phyloP scores from a whole-genome alignment of 2,113 vertebrate genomes.

The Gallinago paraguaiae region DNA sequence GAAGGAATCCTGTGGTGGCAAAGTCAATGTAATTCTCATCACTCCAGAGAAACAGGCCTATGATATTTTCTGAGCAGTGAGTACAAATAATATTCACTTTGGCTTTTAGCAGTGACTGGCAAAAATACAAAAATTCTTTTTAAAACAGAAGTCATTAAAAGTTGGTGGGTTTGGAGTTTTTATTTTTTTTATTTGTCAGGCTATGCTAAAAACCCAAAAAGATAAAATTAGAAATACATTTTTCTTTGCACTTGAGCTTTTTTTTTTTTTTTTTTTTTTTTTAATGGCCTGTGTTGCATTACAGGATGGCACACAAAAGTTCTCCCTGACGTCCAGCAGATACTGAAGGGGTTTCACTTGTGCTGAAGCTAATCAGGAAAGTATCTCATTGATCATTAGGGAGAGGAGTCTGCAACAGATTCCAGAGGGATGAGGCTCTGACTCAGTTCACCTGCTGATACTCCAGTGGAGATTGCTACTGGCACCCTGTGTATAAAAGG shows the following conservation, averaged over 20 bases:
- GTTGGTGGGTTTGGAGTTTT: background rate
- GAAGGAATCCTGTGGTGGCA: slow-evolving; percentile 24
- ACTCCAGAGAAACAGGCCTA: background rate
- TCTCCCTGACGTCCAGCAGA: background rate
- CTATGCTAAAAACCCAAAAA: background rate
- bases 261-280: background rate
- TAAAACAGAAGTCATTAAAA: background rate
- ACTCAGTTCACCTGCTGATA: background rate
- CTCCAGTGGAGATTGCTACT: too few species aligned
- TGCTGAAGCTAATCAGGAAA: background rate
- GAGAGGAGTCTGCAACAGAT: background rate
- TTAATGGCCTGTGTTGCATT: background rate
- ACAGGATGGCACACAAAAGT: background rate
- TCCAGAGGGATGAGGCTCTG: background rate
- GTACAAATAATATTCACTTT: slow-evolving; percentile 20
- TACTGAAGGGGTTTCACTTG: background rate
- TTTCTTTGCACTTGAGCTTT: background rate
- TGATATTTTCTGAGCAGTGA: background rate
- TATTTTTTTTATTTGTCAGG: background rate
- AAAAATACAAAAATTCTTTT: background rate
- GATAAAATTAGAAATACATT: background rate
- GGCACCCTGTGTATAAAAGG: background rate
- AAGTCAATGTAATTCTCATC: slow-evolving; percentile 31
- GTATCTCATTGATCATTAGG: background rate
- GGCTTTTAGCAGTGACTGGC: background rate